Evolutionary conservation across 2,113 vertebrate species (phyloP), one percentile per base, ranked within the genome.

Genomic region (Furnarius figulus): DNA sequence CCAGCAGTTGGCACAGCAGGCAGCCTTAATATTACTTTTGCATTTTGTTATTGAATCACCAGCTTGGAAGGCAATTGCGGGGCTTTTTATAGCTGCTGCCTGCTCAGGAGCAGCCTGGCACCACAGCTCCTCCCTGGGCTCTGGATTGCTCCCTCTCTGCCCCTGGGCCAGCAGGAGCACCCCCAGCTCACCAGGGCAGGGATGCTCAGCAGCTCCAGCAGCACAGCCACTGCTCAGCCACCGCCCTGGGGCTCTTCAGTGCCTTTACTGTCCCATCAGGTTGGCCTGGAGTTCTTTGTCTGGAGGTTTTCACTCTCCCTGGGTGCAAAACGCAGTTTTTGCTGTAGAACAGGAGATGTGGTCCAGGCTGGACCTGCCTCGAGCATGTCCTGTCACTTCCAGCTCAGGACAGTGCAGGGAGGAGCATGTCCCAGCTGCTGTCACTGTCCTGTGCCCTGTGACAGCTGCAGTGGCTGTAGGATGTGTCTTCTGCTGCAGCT

Each of bases 1-100:
- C 42, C 78, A 74, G 95, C 93, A 91, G 87, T 93, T 95, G 96
- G 92, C 95, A 94, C 96, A 50, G 90, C 93, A 75, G 85, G 82
- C 87, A 88, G 83, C 87, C 81, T 93, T 50, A 88, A 86, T 92
- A 84, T 86, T 90, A 90, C 95, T 93, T 93, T 52, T 93, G 90
- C 89, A 17, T 96, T 87, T 84, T 84, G 88, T 85, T 94, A 66
- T 84, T 90, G 92, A 96, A 95, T 86, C 79, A 77, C 90, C 75
- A 24, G 82, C 86, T 92, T 81, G 83, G 85, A 93, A 96, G 76
- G 85, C 82, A 76, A 24, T 55, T 37, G 74, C 0, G 0, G 56
- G 68, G 82, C 42, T 93, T 96, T 96, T 95, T 86, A 91, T 86
- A 93, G 96, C 73, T 67, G 75, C 74, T 1, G 47, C 83, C 93